A percentile compares a stretch with the other conserved stretches of the same genome.
phyloP scores from a whole-genome alignment of 2,888 invertebrate species.

The Lapara coniferarum region DNA sequence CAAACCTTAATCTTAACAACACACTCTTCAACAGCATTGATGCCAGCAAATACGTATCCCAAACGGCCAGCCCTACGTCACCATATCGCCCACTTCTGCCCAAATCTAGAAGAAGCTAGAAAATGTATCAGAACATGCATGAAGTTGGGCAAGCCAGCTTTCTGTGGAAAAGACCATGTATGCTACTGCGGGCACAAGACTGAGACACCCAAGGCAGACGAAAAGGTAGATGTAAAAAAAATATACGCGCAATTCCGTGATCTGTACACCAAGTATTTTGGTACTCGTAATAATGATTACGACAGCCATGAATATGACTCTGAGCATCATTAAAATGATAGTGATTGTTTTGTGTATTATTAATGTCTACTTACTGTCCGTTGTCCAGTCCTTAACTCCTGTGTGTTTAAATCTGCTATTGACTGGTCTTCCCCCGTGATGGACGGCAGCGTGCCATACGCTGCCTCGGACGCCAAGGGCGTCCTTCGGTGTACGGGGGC shows the following conservation, averaged over 20 bases:
- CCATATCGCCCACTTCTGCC: conserved; percentile 76
- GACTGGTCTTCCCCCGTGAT: too few relatives aligned
- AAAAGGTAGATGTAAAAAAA: conserved; percentile 33
- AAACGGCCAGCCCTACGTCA: conserved; percentile 54
- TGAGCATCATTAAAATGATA: background rate
- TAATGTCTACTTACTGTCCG: background rate
- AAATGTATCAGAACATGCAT: conserved; percentile 66
- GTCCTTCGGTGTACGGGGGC: too few relatives aligned
- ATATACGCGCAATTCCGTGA: conserved; percentile 56
- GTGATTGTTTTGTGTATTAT: background rate
- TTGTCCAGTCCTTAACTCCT: too few relatives aligned
- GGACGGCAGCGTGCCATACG: too few relatives aligned
- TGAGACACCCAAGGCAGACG: conserved; percentile 31
- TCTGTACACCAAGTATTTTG: conserved; percentile 68
- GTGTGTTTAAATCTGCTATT: too few relatives aligned
- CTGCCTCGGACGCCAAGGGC: too few relatives aligned
- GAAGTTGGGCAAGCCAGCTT: conserved; percentile 63
- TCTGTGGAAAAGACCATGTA: conserved; percentile 72
- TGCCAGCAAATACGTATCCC: conserved; percentile 6
- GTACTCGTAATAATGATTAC: conserved; percentile 33
- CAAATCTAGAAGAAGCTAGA: conserved; percentile 59
- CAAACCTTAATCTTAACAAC: background rate
- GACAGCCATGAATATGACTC: background rate
- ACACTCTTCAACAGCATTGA: background rate
- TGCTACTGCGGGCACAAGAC: conserved; percentile 74